Percentiles rank a stretch among this genome's conserved stretches.
phyloP scores from a whole-genome alignment of 2,797 vertebrate genomes.

The Sebastes matsubarae region DNA sequence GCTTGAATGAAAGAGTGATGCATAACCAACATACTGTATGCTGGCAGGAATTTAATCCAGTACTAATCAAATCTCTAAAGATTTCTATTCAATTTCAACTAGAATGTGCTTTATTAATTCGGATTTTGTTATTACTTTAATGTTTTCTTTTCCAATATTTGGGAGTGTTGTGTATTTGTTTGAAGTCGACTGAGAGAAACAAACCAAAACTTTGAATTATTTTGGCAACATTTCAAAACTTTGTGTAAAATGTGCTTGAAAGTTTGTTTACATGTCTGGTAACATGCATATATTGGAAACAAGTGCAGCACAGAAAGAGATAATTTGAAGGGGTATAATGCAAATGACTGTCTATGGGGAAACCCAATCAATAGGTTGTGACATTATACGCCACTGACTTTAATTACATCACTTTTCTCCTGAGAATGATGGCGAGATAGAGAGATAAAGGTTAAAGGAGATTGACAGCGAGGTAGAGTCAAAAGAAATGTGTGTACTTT shows the following conservation, averaged over 20 bases:
- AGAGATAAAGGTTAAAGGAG: constrained; percentile 50
- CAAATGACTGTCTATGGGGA: constrained; percentile 11
- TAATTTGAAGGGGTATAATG: not conserved
- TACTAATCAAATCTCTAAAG: constrained; percentile 16
- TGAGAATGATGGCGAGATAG: constrained; percentile 27
- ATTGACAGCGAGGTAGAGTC: constrained; percentile 34
- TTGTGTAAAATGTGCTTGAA: not conserved
- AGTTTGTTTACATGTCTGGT: not conserved
- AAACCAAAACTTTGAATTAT: not conserved
- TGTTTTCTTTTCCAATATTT: not conserved
- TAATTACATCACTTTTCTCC: constrained; percentile 18
- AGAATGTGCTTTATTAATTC: not conserved
- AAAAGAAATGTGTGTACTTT: constrained; percentile 15
- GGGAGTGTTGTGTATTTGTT: not conserved
- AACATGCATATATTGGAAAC: not conserved
- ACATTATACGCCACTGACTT: constrained; percentile 36
- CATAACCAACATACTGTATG: not conserved
- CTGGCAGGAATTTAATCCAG: not conserved
- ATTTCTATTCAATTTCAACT: not conserved
- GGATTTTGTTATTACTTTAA: not conserved
- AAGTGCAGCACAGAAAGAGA: not conserved
- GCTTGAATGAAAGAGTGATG: constrained; percentile 7
- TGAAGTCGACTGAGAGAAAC: not conserved
- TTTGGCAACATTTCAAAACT: not conserved
- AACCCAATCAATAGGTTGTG: constrained; percentile 47